phyloP scores from a whole-genome alignment of 2,113 vertebrate genomes.

The crab-eating macaque (Macaca fascicularis) region DNA sequence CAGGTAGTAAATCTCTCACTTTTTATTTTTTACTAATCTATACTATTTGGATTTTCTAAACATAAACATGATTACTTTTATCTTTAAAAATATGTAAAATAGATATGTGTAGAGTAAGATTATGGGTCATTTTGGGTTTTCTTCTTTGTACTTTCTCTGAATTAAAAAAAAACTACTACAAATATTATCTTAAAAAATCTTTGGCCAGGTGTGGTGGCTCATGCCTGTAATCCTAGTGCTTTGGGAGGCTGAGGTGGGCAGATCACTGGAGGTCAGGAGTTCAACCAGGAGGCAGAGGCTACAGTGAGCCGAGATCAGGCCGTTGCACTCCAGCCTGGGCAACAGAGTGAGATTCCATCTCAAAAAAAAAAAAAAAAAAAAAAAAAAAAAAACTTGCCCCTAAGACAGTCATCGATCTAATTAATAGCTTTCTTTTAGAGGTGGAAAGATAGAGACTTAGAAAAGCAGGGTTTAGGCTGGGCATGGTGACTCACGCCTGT shows the following conservation, averaged over 20 bases:
- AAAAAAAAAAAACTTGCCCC: background rate
- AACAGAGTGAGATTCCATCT: background rate
- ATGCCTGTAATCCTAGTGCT: too few species aligned
- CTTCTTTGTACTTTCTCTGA: background rate
- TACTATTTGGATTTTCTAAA: background rate
- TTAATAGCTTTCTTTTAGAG: background rate
- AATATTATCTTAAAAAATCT: too few species aligned
- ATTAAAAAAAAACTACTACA: background rate
- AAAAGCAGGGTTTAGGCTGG: background rate
- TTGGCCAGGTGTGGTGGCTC: background rate
- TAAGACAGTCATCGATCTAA: background rate
- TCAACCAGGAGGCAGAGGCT: too few species aligned
- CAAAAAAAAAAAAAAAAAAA: background rate
- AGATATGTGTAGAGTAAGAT: background rate
- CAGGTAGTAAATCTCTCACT: background rate
- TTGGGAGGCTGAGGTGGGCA: too few species aligned
- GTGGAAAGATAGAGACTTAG: background rate
- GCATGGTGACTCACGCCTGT: background rate
- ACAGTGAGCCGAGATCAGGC: too few species aligned
- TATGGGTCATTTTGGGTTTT: background rate
- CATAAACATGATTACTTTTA: background rate
- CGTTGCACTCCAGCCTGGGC: too few species aligned
- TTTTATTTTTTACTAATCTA: background rate
- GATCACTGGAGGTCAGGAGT: too few species aligned
- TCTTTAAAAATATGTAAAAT: background rate